Base-by-base conservation (phyloP, 1,140 invertebrate species). In the Bacillus rossius region DNA sequence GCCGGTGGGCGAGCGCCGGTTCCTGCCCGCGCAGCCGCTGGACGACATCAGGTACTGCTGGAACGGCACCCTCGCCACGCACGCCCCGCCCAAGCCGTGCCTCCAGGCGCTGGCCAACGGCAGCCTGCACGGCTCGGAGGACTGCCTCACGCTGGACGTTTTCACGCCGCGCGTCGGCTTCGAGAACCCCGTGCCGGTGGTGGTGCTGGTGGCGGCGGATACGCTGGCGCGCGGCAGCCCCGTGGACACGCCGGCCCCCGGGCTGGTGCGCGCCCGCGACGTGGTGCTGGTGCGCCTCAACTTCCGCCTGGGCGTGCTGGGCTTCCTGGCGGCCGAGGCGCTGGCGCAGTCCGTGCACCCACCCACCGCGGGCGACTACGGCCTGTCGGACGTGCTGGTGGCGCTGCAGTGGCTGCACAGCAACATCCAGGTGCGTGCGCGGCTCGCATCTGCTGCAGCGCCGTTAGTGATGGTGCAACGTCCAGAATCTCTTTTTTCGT, bases 211-310 rank as follows among this genome's bases (percentile, higher is more conserved):
- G 53, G 87, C 88, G 1, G 85, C 88, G 1, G 87, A 91, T 56
- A 82, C 84, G 0, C 68, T 92, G 14, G 81, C 79, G n/a, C 88
- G 89, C 1, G 86, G 84, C 0, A 84, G 86, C 2, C 84, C 87
- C 0, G 84, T 79, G 0, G 65, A 72, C 63, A 59, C 67, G 17
- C 84, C 85, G 0, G 84, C 85, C 1, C 80, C 85, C 1, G 74
- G 81, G 37, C 78, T 89, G 8, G 83, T 86, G 0, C 77, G 84
- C 51, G 84, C 85, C 1, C 83, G 85, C 54, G 87, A 92, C 65
- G 85, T 93, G 5, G 84, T 94, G 10, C 89, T 92, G 66, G 89
- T 94, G 1, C 77, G 85, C 56, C 88, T 91, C 2, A 91, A 92
- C 61, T 91, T 93, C 69, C 78, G 79, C 65, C 55, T 70, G 8